Evolutionary conservation across 1,140 invertebrate genomes (phyloP).

Genomic region (Oscheius sp.): DNA sequence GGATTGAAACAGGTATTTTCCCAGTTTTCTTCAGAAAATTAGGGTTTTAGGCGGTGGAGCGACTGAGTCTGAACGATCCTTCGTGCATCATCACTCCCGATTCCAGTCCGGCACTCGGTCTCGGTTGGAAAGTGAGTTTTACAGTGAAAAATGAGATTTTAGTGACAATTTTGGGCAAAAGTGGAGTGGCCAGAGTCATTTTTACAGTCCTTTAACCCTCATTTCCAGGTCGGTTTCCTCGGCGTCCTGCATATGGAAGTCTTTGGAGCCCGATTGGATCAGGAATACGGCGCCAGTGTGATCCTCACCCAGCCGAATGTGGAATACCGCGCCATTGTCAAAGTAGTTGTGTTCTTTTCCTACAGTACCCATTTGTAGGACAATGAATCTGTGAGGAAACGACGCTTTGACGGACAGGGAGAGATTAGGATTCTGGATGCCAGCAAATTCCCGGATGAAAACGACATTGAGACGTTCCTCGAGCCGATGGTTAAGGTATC

Average conservation of each 20-base stretch:
- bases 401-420: slow-evolving; percentile 68
- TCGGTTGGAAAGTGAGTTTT: slow-evolving; percentile 74
- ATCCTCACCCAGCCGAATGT: slow-evolving; percentile 90
- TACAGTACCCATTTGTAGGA: slow-evolving; percentile 54
- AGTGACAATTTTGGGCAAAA: background rate
- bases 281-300: slow-evolving; percentile 84
- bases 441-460: slow-evolving; percentile 62
- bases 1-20: slow-evolving; percentile 62
- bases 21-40: background rate
- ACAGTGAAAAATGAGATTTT: background rate
- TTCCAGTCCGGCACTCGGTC: slow-evolving; percentile 83
- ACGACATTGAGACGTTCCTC: slow-evolving; percentile 49
- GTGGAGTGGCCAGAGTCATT: background rate
- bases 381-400: slow-evolving; percentile 69
- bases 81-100: slow-evolving; percentile 78
- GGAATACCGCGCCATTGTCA: slow-evolving; percentile 81
- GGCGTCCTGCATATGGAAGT: slow-evolving; percentile 87
- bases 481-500: slow-evolving; percentile 87
- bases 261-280: slow-evolving; percentile 85
- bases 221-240: slow-evolving; percentile 73
- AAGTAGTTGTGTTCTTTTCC: slow-evolving; percentile 34
- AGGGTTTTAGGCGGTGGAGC: slow-evolving; percentile 74
- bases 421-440: slow-evolving; percentile 81
- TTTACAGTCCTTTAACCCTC: background rate
- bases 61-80: slow-evolving; percentile 87